These are phyloP conservation scores for Tetragnatha versicolor DNA, from an alignment of 1,140 invertebrate genomes.

Conservation along the genomic window DNA sequence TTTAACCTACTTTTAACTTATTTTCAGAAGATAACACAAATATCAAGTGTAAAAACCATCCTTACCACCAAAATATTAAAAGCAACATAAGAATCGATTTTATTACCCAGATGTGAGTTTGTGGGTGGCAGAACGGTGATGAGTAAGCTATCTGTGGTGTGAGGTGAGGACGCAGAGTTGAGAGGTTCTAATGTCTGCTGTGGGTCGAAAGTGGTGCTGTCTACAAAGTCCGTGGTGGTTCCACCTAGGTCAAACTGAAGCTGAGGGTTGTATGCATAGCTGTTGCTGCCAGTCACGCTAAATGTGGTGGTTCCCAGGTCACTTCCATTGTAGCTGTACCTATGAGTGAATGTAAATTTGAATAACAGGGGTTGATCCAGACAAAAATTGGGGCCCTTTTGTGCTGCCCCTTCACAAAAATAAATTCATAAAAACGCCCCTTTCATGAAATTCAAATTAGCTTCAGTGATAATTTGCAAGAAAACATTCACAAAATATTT, in stretches of 20 bases:
- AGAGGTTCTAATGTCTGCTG: conserved; percentile 58
- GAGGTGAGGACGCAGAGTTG: conserved; percentile 60
- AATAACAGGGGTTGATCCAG: background rate
- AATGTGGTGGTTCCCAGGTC: conserved; percentile 68
- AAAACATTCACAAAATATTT: too few species aligned
- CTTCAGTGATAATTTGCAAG: too few species aligned
- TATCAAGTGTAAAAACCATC: background rate
- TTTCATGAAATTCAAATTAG: too few species aligned
- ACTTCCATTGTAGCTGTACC: conserved; percentile 67
- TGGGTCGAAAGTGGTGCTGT: conserved; percentile 67
- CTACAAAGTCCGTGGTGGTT: conserved; percentile 65
- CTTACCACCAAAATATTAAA: background rate
- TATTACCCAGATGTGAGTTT: conserved; percentile 64
- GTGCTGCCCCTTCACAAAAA: too few species aligned
- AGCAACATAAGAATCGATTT: too few species aligned
- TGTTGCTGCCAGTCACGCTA: too few species aligned
- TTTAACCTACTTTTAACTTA: too few species aligned
- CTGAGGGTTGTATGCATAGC: conserved; percentile 64
- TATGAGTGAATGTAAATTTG: conserved; percentile 5
- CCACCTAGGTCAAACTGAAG: conserved; percentile 78
- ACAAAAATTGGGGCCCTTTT: too few species aligned
- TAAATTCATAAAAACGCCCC: too few species aligned
- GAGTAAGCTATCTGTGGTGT: too few species aligned
- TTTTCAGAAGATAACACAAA: background rate
- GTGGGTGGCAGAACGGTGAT: conserved; percentile 61